phyloP scores from a whole-genome alignment of 2,113 vertebrate species.

The Petroica traversi region DNA sequence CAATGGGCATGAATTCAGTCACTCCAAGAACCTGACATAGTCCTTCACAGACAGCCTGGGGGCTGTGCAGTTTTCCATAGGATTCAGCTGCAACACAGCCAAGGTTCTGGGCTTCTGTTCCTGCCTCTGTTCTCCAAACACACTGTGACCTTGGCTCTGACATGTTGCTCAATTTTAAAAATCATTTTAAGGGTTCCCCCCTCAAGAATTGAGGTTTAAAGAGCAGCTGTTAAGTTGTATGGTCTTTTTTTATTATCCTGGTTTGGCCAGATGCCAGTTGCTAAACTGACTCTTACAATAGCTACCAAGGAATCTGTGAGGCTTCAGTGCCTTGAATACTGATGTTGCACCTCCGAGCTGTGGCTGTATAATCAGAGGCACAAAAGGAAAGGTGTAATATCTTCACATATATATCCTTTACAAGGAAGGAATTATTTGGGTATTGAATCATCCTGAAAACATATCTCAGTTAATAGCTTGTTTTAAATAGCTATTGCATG shows the following conservation, averaged over 20 bases:
- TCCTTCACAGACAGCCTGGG: background rate
- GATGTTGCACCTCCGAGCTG: background rate
- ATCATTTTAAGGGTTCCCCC: background rate
- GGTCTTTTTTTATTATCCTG: background rate
- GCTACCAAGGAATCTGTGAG: background rate
- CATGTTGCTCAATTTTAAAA: background rate
- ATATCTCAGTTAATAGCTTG: background rate
- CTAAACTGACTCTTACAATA: background rate
- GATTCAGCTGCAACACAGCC: background rate
- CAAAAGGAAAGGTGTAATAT: background rate
- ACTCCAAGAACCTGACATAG: background rate
- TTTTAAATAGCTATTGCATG: conserved; percentile 12
- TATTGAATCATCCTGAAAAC: background rate
- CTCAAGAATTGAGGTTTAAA: background rate
- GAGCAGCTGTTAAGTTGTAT: background rate
- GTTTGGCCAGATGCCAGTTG: background rate
- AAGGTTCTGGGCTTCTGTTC: background rate
- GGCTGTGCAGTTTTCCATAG: background rate
- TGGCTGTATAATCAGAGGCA: background rate
- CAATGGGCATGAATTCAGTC: rapidly evolving
- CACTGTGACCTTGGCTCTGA: background rate
- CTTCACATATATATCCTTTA: background rate
- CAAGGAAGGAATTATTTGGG: background rate
- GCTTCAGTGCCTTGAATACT: background rate
- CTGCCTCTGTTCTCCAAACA: background rate